A percentile compares a stretch with the other conserved stretches of the same genome.
phyloP scores from a whole-genome alignment of 2,113 vertebrate genomes.

The Raja brachyura region DNA sequence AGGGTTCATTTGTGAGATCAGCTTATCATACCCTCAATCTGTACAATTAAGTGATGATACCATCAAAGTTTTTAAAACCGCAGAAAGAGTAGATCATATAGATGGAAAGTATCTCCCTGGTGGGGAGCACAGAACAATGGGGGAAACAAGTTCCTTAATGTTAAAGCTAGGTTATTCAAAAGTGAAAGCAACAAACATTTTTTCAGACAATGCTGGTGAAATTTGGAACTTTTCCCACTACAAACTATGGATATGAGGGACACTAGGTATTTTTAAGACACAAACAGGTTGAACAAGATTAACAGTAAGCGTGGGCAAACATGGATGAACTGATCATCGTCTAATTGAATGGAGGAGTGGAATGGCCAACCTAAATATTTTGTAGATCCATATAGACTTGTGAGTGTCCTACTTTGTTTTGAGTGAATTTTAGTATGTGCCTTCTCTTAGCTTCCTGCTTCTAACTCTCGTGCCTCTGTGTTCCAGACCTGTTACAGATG shows the following conservation, averaged over 20 bases:
- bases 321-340: background rate
- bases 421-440: background rate
- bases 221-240: background rate
- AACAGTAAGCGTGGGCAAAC: background rate
- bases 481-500: conserved; percentile 80
- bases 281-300: too few species aligned
- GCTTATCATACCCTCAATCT: background rate
- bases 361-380: background rate
- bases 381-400: background rate
- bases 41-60: background rate
- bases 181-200: background rate
- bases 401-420: background rate
- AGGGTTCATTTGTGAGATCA: background rate
- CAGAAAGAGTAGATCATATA: background rate
- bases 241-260: background rate
- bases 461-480: conserved; percentile 37
- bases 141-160: background rate
- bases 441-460: conserved; percentile 28
- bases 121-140: background rate
- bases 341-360: background rate
- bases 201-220: background rate
- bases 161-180: background rate
- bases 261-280: background rate
- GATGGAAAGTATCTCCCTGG: background rate
- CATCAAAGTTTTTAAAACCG: background rate